Conservation (phyloP, 1,140 invertebrate genomes). For the Drosophila pseudoananassae region DNA sequence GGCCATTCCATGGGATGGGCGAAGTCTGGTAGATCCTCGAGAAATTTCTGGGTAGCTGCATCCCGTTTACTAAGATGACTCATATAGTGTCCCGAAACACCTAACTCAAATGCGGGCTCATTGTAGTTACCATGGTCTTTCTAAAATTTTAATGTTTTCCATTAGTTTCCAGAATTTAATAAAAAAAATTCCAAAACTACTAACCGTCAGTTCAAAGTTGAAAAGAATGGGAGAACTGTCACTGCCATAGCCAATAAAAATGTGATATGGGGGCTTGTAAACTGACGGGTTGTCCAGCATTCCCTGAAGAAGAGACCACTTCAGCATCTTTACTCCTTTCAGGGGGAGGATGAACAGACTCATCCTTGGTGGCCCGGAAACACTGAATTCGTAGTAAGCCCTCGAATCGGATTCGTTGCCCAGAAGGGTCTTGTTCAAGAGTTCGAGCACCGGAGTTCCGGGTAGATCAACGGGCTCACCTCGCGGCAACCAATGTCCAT, state of each 20-base stretch:
- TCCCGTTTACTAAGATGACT: constrained; percentile 55
- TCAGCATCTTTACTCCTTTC: constrained; percentile 48
- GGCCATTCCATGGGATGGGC: constrained; percentile 72
- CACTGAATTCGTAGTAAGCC: constrained; percentile 44
- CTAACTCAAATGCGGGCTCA: constrained; percentile 51
- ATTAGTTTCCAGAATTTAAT: background rate
- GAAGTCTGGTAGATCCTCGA: constrained; percentile 57
- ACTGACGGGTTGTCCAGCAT: constrained; percentile 86
- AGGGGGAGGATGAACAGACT: constrained; percentile 54
- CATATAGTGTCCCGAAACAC: constrained; percentile 60
- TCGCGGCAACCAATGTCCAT: constrained; percentile 63
- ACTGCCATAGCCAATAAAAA: constrained; percentile 87
- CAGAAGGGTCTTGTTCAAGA: constrained; percentile 47
- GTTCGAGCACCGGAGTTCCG: constrained; percentile 25
- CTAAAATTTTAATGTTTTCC: constrained; percentile 73
- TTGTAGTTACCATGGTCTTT: constrained; percentile 78
- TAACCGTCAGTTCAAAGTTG: constrained; percentile 84
- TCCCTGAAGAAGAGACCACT: constrained; percentile 78
- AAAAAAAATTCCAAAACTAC: background rate
- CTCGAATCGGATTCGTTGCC: background rate
- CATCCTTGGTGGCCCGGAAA: constrained; percentile 88
- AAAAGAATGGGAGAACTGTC: constrained; percentile 86
- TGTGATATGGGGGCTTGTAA: constrained; percentile 87
- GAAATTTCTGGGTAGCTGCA: constrained; percentile 34
- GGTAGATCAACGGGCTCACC: constrained; percentile 48